Evolutionary conservation across 2,797 vertebrate genomes (phyloP).

Genomic region (Etheostoma perlongum): DNA sequence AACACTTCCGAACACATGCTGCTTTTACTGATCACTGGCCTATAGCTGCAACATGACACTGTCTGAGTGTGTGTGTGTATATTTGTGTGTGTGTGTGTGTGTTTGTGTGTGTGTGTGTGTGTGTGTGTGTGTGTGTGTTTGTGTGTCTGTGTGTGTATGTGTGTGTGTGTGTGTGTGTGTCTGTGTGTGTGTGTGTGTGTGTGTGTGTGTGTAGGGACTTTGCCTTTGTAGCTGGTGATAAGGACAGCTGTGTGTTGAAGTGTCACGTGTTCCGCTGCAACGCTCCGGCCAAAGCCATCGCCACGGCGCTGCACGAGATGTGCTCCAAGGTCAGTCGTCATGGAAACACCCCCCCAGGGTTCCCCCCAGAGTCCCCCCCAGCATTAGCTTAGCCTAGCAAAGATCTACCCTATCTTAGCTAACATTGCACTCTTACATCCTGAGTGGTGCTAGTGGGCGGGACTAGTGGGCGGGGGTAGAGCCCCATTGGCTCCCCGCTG

Average conservation of each 20-base stretch:
- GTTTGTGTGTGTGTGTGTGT: background rate
- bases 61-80: constrained; percentile 5
- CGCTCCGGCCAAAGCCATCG: constrained; percentile 93
- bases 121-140: constrained; percentile 22
- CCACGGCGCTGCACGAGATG: constrained; percentile 92
- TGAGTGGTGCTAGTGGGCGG: too few species aligned
- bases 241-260: constrained; percentile 95
- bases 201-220: constrained; percentile 88
- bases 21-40: too few species aligned
- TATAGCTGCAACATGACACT: background rate
- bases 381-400: too few species aligned
- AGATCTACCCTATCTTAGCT: too few species aligned
- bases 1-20: too few species aligned
- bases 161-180: constrained; percentile 4
- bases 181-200: constrained; percentile 21
- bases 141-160: constrained; percentile 7
- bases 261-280: constrained; percentile 97
- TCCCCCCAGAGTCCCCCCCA: too few species aligned
- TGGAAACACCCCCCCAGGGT: too few species aligned
- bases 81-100: too few species aligned
- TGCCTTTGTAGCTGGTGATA: constrained; percentile 96
- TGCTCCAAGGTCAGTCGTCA: constrained; percentile 88
- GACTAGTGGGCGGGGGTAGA: too few species aligned
- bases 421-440: too few species aligned
- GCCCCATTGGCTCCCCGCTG: background rate